Conservation (phyloP, 2,888 invertebrate species). For the Phaonia tiefii region DNA sequence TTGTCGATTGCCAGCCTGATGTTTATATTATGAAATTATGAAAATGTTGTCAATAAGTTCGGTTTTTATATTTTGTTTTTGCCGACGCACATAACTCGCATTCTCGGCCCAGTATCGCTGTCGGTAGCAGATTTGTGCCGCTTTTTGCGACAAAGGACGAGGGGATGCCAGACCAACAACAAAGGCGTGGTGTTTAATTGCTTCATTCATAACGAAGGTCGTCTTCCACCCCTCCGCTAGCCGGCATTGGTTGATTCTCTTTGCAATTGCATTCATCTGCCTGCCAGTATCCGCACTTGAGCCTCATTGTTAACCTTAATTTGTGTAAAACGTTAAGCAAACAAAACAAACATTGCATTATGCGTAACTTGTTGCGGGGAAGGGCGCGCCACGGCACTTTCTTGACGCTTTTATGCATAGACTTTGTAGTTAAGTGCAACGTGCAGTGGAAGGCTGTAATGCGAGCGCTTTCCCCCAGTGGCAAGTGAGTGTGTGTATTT, state of each 20-base stretch:
- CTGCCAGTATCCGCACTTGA: conserved; percentile 25
- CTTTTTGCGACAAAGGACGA: background rate
- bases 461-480: no score
- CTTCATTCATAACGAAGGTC: conserved; percentile 18
- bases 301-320: conserved; percentile 30
- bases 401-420: background rate
- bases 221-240: background rate
- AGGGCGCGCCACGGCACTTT: background rate
- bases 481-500: background rate
- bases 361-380: conserved; percentile 8
- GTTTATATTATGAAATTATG: conserved; percentile 66
- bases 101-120: conserved; percentile 54
- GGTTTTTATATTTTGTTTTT: no score
- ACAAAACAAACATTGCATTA: conserved; percentile 24
- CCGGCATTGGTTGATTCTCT: background rate
- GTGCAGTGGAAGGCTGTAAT: background rate
- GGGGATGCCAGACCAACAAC: conserved; percentile 4
- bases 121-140: background rate
- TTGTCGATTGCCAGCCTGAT: conserved; percentile 36
- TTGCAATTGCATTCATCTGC: conserved; percentile 2
- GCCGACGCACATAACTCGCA: conserved; percentile 59
- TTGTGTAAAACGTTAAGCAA: conserved; percentile 29
- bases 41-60: conserved; percentile 58
- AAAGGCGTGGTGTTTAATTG: conserved; percentile 35
- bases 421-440: background rate